Evolutionary conservation across 2,888 invertebrate species (phyloP), one percentile per base, ranked within the genome.

Genomic region (Agrilus mali): DNA sequence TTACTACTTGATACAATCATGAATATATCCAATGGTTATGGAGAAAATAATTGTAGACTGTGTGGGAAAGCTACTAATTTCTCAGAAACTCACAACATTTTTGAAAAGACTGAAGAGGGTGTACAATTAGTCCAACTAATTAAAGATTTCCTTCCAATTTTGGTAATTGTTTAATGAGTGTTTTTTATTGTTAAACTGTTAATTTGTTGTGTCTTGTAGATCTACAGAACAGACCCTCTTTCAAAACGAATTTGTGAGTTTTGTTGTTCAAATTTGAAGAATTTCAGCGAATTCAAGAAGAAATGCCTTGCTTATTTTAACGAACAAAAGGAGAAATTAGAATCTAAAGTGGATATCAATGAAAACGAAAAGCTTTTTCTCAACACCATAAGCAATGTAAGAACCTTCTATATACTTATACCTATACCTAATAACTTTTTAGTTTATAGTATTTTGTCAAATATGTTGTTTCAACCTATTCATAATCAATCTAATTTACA

Each of bases 171-270:
- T 27, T 39, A 36, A 35, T 20, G 38, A 46, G 44, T 44, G 44
- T 38, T 12, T 40, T 14, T 31, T 14, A 14, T 36, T 14, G 10
- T n/a, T 27, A 8, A 38, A 27, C 16, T 27, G 38, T 20, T 31
- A 36, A 40, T 40, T 36, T 33, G 27, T 40, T 38, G 20, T 31
- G 8, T 17, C 31, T 58, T 64, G 34, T 51, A 67, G 67, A 60
- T 67, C 44, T 66, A 64, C 51, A 60, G 64, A 48, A 61, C 60
- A 37, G 67, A 67, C 53, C 66, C 66, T 34, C 49, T 66, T 45
- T 61, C 66, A 33, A 67, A 67, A 53, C 56, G 55, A 45, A 57
- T 67, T 39, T 67, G 67, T 51, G 60, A 61, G 47, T 55, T 54
- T 36, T 66, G 66, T 49, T 59, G 57, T 31, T 54, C 55, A 10